A percentile compares a stretch with the other conserved stretches of the same genome.
Conservation (phyloP, 1,140 invertebrate species). For the Eupristina koningsbergeri region DNA sequence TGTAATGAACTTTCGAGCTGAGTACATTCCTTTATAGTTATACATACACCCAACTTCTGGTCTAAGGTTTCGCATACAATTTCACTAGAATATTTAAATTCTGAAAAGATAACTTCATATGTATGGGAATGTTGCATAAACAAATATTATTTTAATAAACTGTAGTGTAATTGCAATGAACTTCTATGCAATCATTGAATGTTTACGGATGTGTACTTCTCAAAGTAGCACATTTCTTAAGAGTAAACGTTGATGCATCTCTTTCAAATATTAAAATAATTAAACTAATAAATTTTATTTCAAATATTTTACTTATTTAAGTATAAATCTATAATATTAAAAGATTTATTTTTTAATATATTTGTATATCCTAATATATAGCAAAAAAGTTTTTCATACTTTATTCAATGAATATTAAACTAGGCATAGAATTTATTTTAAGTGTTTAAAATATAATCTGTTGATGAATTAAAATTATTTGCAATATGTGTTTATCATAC, state of each 20-base stretch:
- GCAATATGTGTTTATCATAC: too few relatives aligned
- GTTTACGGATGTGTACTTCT: neutral
- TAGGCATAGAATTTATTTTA: neutral
- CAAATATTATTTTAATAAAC: neutral
- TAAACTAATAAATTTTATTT: too few relatives aligned
- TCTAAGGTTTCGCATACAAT: conserved; percentile 56
- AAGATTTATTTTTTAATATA: too few relatives aligned
- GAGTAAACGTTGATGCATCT: neutral
- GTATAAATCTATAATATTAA: too few relatives aligned
- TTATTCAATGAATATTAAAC: neutral
- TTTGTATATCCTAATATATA: too few relatives aligned
- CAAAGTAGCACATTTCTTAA: neutral
- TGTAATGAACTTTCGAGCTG: conserved; percentile 62
- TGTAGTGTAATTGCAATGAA: neutral
- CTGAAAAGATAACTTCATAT: conserved; percentile 3
- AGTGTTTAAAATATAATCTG: neutral
- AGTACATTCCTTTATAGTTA: conserved; percentile 61
- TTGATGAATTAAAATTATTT: neutral
- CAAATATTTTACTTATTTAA: too few relatives aligned
- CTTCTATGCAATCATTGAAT: neutral
- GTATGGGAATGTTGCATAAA: neutral
- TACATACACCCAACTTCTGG: conserved; percentile 54
- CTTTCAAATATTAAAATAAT: too few relatives aligned
- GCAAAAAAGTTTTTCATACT: too few relatives aligned
- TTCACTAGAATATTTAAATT: conserved; percentile 52